Percentiles rank a stretch among this genome's conserved stretches.
These are phyloP conservation scores for Meloe dianella DNA, from an alignment of 2,888 invertebrate species.

Conservation along the genomic window DNA sequence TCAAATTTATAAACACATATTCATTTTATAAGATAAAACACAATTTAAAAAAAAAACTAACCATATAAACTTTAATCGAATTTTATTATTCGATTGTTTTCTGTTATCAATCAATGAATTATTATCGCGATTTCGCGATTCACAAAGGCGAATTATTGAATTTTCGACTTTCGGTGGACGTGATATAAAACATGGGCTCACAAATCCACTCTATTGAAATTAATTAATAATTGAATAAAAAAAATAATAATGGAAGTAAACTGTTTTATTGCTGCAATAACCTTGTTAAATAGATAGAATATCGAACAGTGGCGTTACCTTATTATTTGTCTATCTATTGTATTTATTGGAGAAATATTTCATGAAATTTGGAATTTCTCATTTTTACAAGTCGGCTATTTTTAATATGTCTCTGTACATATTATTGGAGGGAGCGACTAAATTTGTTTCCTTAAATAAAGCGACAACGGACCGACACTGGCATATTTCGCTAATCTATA, in stretches of 20 bases:
- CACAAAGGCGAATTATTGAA: background rate
- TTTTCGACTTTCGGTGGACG: background rate
- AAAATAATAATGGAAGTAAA: background rate
- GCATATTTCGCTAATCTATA: conserved; percentile 4
- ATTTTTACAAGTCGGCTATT: background rate
- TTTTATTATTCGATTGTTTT: background rate
- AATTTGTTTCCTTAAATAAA: conserved; percentile 7
- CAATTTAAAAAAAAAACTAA: background rate
- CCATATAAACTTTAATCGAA: background rate
- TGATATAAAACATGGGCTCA: background rate
- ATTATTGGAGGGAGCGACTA: conserved; percentile 2
- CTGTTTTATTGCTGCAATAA: background rate
- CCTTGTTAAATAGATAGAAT: background rate
- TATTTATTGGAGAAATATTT: no score
- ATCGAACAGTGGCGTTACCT: background rate
- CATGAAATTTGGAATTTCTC: background rate
- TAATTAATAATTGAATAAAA: background rate
- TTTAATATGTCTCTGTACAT: background rate
- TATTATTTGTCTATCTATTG: no score
- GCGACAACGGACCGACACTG: conserved; percentile 4
- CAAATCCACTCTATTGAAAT: background rate
- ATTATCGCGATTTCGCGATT: background rate
- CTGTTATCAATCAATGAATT: background rate
- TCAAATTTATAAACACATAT: no score
- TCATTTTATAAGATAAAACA: background rate